Evolutionary conservation across 2,797 vertebrate species (phyloP).

Genomic region (Pogonophryne albipinna): DNA sequence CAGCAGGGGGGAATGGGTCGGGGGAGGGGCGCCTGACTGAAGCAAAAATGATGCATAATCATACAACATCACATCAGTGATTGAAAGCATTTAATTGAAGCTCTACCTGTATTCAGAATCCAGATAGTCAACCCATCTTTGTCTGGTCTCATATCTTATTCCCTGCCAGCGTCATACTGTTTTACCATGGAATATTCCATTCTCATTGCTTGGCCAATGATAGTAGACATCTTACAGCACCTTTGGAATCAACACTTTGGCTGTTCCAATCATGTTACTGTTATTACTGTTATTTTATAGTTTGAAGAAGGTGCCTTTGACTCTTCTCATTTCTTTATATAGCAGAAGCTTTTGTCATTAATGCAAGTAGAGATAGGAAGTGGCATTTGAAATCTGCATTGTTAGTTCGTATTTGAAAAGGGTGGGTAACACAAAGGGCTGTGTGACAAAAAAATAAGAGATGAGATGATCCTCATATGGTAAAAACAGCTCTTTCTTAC

Average conservation of each 20-base stretch:
- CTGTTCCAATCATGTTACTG: slow-evolving; percentile 26
- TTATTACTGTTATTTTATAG: slow-evolving; percentile 30
- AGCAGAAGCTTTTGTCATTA: slow-evolving; percentile 10
- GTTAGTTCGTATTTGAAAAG: slow-evolving; percentile 43
- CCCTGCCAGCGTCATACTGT: slow-evolving; percentile 2
- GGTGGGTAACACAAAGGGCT: slow-evolving; percentile 15
- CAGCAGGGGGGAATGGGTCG: too few species aligned
- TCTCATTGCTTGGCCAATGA: slow-evolving; percentile 38
- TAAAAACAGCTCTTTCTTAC: not conserved
- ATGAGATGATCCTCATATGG: not conserved
- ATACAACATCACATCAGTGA: slow-evolving; percentile 3
- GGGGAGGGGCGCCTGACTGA: not conserved
- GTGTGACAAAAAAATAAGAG: slow-evolving; percentile 9
- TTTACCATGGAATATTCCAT: slow-evolving; percentile 41
- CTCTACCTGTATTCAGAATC: slow-evolving; percentile 22
- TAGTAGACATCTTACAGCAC: not conserved
- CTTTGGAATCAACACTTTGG: slow-evolving; percentile 17
- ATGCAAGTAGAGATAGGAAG: not conserved
- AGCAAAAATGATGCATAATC: not conserved
- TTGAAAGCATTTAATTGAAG: slow-evolving; percentile 12
- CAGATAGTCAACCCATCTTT: slow-evolving; percentile 17
- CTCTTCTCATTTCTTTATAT: not conserved
- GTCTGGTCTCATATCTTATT: slow-evolving; percentile 1
- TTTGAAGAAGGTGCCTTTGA: slow-evolving; percentile 8
- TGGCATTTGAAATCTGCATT: slow-evolving; percentile 17